Evolutionary conservation across 1,140 invertebrate genomes (phyloP).

Genomic region (Leptinotarsa defecta): DNA sequence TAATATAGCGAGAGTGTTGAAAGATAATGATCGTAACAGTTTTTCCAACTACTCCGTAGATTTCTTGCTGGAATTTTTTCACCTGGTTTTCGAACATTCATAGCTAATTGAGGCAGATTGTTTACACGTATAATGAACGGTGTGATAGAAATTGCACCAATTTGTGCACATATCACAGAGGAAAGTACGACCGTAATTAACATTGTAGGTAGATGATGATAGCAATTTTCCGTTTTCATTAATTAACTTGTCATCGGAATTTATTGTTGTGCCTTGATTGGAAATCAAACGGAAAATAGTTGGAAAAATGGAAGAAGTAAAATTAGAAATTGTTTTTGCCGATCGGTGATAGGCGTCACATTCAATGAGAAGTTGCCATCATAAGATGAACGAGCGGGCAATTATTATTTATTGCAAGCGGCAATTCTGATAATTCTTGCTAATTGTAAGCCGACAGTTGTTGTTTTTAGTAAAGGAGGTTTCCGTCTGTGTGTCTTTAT

Average conservation of each 20-base stretch:
- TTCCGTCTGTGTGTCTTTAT: too few species aligned
- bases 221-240: constrained; percentile 1
- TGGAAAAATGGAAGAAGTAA: too few species aligned
- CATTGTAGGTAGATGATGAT: background rate
- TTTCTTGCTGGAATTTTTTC: constrained; percentile 5
- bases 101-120: background rate
- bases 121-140: background rate
- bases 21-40: background rate
- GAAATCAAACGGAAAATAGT: background rate
- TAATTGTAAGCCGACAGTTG: too few species aligned
- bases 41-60: background rate
- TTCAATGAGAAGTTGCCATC: too few species aligned
- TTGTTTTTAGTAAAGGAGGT: too few species aligned
- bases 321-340: too few species aligned
- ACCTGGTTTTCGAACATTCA: constrained; percentile 1
- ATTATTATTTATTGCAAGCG: too few species aligned
- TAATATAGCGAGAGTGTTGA: background rate
- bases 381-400: too few species aligned
- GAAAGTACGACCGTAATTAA: constrained; percentile 1
- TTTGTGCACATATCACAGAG: background rate
- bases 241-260: background rate
- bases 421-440: too few species aligned
- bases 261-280: background rate
- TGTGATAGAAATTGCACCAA: background rate
- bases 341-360: too few species aligned